phyloP scores from a whole-genome alignment of 2,797 vertebrate genomes.

The Falco cherrug region DNA sequence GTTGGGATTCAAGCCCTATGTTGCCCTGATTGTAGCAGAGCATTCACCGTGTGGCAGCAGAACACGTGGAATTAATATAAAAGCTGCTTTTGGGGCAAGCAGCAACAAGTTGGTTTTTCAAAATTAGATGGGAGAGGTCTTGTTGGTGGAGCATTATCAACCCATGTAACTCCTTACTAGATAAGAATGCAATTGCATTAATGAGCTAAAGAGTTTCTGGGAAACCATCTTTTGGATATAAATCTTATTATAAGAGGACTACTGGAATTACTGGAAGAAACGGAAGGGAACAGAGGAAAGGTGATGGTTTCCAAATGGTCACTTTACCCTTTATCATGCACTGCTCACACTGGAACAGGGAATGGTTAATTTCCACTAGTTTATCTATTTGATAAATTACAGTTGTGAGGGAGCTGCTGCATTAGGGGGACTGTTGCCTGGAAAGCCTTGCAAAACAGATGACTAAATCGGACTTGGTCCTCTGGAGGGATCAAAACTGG shows the following conservation, averaged over 20 bases:
- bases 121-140: neutral
- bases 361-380: neutral
- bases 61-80: neutral
- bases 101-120: neutral
- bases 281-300: neutral
- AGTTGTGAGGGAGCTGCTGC: neutral
- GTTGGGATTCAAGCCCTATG: neutral
- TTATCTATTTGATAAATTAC: neutral
- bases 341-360: neutral
- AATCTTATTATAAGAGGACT: neutral
- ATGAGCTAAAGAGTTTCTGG: neutral
- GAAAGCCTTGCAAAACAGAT: neutral
- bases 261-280: slow-evolving; percentile 4
- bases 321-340: neutral
- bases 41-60: neutral
- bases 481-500: slow-evolving; percentile 16
- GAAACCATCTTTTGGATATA: neutral
- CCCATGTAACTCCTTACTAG: neutral
- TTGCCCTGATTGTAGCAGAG: neutral
- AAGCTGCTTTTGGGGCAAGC: neutral
- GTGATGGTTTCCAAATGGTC: neutral
- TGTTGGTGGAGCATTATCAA: neutral
- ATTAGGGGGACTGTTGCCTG: neutral
- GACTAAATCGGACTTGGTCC: neutral
- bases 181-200: neutral